Conservation (phyloP, 2,888 invertebrate genomes). For the Steinernema scapterisci region DNA sequence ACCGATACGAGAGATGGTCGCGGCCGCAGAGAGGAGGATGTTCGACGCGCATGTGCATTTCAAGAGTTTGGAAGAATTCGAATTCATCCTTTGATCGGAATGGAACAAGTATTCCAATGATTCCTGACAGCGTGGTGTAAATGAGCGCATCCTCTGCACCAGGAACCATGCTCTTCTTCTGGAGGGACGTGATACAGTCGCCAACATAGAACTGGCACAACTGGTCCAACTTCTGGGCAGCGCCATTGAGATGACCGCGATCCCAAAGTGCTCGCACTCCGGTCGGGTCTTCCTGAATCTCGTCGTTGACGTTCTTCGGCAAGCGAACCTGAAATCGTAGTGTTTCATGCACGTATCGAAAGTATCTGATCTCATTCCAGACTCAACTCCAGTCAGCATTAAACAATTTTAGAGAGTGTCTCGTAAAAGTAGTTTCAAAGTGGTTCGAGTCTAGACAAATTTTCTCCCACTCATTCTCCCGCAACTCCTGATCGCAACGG, state of each 20-base stretch:
- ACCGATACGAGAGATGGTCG: conserved; percentile 94
- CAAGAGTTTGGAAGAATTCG: conserved; percentile 97
- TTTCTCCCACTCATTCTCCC: neutral
- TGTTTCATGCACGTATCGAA: too few species aligned
- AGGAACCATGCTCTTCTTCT: conserved; percentile 89
- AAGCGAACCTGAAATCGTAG: conserved; percentile 77
- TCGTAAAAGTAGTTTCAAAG: too few species aligned
- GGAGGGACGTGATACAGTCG: conserved; percentile 88
- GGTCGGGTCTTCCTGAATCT: conserved; percentile 98
- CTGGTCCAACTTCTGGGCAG: conserved; percentile 92
- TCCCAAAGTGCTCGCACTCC: conserved; percentile 96
- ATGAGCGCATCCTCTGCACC: conserved; percentile 95
- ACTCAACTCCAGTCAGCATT: too few species aligned
- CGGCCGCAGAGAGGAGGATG: conserved; percentile 93
- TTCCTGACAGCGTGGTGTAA: conserved; percentile 90
- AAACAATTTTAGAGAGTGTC: too few species aligned
- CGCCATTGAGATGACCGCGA: conserved; percentile 86
- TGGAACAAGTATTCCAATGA: conserved; percentile 88
- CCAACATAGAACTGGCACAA: conserved; percentile 92
- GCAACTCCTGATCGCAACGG: neutral
- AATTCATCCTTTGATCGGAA: conserved; percentile 90
- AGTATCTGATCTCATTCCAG: too few species aligned
- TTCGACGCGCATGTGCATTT: conserved; percentile 99
- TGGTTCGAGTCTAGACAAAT: neutral
- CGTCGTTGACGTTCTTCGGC: conserved; percentile 89